Conservation (phyloP, 2,888 invertebrate species). For the Meloe dianella region DNA sequence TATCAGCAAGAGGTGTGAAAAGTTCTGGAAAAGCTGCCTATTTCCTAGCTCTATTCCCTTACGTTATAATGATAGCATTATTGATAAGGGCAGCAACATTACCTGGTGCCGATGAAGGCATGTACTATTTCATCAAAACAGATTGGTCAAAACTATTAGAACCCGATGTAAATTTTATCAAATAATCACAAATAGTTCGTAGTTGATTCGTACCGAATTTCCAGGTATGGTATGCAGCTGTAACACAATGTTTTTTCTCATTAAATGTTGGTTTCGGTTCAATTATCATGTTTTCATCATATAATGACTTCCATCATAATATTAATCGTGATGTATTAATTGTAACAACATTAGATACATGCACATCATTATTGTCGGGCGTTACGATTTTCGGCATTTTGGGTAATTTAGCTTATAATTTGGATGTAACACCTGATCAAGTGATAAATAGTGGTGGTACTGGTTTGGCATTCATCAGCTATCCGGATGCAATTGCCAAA, state of each 20-base stretch:
- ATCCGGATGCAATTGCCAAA: constrained; percentile 82
- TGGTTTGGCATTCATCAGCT: constrained; percentile 82
- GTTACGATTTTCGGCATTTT: constrained; percentile 83
- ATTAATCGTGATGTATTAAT: constrained; percentile 74
- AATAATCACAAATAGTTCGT: constrained; percentile 53
- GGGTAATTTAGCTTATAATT: constrained; percentile 76
- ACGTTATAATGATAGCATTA: constrained; percentile 76
- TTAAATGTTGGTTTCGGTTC: constrained; percentile 77
- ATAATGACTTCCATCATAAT: constrained; percentile 74
- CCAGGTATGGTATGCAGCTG: constrained; percentile 68
- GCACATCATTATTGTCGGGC: constrained; percentile 82
- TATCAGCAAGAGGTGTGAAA: constrained; percentile 75
- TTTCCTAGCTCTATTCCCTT: constrained; percentile 88
- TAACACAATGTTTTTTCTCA: constrained; percentile 81
- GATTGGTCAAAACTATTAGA: constrained; percentile 77
- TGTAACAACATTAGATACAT: constrained; percentile 80
- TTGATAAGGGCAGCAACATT: constrained; percentile 71
- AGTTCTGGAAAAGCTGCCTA: constrained; percentile 85
- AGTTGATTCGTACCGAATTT: constrained; percentile 52
- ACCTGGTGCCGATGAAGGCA: constrained; percentile 76
- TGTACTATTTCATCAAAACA: constrained; percentile 79
- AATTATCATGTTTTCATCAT: constrained; percentile 80
- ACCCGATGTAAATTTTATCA: constrained; percentile 63
- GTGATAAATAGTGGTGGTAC: constrained; percentile 80
- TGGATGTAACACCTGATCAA: constrained; percentile 67